These are phyloP conservation scores for Calameuta pallipes DNA, from an alignment of 2,888 invertebrate species.

Conservation along the genomic window DNA sequence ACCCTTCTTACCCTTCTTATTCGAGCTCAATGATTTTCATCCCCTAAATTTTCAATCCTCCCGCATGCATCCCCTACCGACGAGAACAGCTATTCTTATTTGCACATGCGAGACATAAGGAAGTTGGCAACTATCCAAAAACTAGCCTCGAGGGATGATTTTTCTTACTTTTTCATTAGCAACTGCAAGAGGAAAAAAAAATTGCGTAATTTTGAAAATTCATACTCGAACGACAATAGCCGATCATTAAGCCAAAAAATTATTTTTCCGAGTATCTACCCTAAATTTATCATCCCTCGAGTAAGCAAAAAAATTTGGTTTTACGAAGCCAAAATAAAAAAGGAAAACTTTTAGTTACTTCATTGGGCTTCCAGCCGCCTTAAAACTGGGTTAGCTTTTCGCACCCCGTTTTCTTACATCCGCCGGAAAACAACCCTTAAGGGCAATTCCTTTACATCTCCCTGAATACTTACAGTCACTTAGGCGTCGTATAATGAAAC, in stretches of 20 bases:
- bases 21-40: neutral
- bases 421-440: conserved; percentile 4
- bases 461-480: neutral
- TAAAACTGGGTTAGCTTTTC: neutral
- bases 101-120: neutral
- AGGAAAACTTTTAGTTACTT: neutral
- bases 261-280: neutral
- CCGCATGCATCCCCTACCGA: neutral
- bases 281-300: neutral
- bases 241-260: neutral
- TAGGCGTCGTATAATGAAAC: neutral
- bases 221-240: neutral
- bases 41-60: neutral
- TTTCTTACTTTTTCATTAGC: neutral
- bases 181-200: neutral
- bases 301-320: neutral
- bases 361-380: neutral
- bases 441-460: neutral
- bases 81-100: neutral
- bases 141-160: neutral
- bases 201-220: neutral
- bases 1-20: neutral
- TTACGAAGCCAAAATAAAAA: neutral
- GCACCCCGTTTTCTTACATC: neutral
- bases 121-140: neutral